These are phyloP conservation scores for Blastobasis lacticolella DNA, from an alignment of 2,888 invertebrate genomes.

Conservation along the genomic window DNA sequence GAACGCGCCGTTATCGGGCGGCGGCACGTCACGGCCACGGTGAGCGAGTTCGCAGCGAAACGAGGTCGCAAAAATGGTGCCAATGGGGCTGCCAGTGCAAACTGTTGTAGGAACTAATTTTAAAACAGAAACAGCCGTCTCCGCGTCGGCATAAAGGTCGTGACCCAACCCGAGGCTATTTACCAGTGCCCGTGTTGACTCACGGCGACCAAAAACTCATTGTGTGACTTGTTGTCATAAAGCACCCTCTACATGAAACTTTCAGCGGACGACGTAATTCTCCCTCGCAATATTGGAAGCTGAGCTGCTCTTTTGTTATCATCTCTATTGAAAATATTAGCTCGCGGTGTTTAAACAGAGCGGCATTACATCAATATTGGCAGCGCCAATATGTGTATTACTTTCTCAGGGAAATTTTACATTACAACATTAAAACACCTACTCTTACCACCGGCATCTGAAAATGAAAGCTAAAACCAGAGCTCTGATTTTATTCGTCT, in stretches of 20 bases:
- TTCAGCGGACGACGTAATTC: slow-evolving; percentile 21
- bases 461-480: not conserved
- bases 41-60: no score
- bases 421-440: no score
- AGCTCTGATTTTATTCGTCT: not conserved
- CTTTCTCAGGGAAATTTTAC: no score
- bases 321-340: slow-evolving; percentile 7
- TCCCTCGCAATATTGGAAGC: slow-evolving; percentile 21
- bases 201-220: slow-evolving; percentile 59
- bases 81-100: not conserved
- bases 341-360: not conserved
- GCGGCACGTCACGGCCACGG: no score
- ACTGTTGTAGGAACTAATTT: slow-evolving; percentile 9
- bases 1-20: no score
- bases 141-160: slow-evolving; percentile 53
- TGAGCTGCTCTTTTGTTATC: not conserved
- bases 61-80: no score
- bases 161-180: slow-evolving; percentile 62
- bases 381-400: no score
- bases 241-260: slow-evolving; percentile 44
- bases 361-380: no score
- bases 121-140: slow-evolving; percentile 27
- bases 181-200: slow-evolving; percentile 54
- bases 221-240: slow-evolving; percentile 59
- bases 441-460: no score